Conservation (phyloP, 2,888 invertebrate genomes). For the Pediacus dermestoides region DNA sequence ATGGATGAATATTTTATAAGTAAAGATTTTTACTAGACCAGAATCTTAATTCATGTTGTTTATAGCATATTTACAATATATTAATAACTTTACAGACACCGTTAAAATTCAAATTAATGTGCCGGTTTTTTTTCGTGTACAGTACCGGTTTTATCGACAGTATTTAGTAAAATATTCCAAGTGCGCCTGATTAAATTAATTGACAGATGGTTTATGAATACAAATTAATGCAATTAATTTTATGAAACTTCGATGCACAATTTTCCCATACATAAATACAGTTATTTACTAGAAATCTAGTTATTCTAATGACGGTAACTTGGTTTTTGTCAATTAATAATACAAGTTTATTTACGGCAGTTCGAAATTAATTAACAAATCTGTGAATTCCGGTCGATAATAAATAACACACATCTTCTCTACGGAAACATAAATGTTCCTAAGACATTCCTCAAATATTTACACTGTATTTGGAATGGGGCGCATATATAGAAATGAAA, state of each 20-base stretch:
- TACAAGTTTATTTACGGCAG: background rate
- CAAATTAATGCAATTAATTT: slow-evolving; percentile 6
- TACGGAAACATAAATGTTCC: slow-evolving; percentile 11
- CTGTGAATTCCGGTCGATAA: background rate
- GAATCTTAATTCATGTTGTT: too few species aligned
- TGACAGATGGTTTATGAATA: slow-evolving; percentile 7
- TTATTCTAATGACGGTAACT: too few species aligned
- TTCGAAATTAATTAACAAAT: slow-evolving; percentile 3
- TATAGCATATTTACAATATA: too few species aligned
- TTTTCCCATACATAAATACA: slow-evolving; percentile 7
- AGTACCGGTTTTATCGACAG: too few species aligned
- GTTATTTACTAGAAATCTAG: background rate
- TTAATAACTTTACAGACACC: too few species aligned
- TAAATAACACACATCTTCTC: slow-evolving; percentile 5
- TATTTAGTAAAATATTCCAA: background rate
- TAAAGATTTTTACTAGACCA: too few species aligned
- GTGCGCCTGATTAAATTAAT: slow-evolving; percentile 3
- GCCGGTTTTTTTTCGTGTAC: too few species aligned
- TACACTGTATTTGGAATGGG: slow-evolving; percentile 17
- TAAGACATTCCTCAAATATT: slow-evolving; percentile 38
- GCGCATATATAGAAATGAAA: too few species aligned
- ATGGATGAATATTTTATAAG: too few species aligned
- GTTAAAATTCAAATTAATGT: too few species aligned
- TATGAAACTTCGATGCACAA: slow-evolving; percentile 1
- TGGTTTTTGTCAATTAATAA: too few species aligned